A percentile compares a stretch with the other conserved stretches of the same genome.
phyloP scores from a whole-genome alignment of 2,888 invertebrate genomes.

The Tetrapedia diversipes region DNA sequence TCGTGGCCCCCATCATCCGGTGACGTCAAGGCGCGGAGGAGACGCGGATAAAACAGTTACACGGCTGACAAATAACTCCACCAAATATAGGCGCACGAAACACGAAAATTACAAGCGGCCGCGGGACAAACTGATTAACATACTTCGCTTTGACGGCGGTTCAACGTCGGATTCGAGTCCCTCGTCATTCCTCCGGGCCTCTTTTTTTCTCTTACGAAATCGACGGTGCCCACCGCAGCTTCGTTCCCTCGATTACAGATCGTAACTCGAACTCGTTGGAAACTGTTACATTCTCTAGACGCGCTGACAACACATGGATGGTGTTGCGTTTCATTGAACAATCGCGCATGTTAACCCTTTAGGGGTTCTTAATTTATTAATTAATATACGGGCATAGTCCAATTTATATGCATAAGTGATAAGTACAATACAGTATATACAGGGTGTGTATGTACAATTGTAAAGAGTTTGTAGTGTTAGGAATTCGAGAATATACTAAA shows the following conservation, averaged over 20 bases:
- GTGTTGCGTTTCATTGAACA: conserved; percentile 1
- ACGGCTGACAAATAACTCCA: conserved; percentile 47
- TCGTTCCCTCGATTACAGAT: not conserved
- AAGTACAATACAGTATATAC: too few relatives aligned
- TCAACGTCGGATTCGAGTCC: conserved; percentile 35
- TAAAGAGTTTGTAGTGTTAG: too few relatives aligned
- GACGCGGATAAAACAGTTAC: conserved; percentile 43
- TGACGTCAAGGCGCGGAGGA: conserved; percentile 1
- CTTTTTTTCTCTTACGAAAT: conserved; percentile 51
- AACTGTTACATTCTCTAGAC: too few relatives aligned
- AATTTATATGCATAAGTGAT: too few relatives aligned
- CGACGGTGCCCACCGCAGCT: conserved; percentile 13
- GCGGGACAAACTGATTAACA: conserved; percentile 51
- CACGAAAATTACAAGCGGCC: conserved; percentile 33
- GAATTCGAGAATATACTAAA: too few relatives aligned
- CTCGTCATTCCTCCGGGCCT: conserved; percentile 36
- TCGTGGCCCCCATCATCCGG: not conserved
- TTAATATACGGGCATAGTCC: too few relatives aligned
- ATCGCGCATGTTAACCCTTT: conserved; percentile 26
- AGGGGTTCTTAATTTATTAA: too few relatives aligned
- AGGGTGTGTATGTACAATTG: too few relatives aligned
- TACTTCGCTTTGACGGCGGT: conserved; percentile 35
- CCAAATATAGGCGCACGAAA: conserved; percentile 48
- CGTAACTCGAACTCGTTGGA: not conserved
- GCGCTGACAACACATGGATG: too few relatives aligned